Conservation (phyloP, 2,888 invertebrate genomes). For the Oxycera nigricornis region DNA sequence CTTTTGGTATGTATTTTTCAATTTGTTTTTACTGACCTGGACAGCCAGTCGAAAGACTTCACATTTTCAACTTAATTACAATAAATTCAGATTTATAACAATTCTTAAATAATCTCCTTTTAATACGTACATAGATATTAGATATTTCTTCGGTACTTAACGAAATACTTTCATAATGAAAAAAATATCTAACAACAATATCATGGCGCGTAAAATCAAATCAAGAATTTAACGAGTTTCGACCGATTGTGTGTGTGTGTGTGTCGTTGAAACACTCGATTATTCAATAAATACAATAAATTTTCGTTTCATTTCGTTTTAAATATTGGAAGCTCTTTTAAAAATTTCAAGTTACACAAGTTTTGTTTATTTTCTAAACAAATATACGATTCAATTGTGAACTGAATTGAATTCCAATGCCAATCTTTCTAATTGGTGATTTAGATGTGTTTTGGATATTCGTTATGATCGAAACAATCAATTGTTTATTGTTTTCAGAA, state of each 20-base stretch:
- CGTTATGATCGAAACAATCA: too few species aligned
- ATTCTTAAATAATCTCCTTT: slow-evolving; percentile 35
- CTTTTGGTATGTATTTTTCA: slow-evolving; percentile 26
- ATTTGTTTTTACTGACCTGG: slow-evolving; percentile 28
- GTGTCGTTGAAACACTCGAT: not conserved
- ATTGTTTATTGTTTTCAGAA: not conserved
- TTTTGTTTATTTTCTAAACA: not conserved
- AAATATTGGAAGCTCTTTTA: slow-evolving; percentile 34
- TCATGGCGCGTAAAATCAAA: not conserved
- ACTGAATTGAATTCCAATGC: too few species aligned
- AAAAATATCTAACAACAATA: slow-evolving; percentile 21
- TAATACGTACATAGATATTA: slow-evolving; percentile 11
- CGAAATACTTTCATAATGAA: not conserved
- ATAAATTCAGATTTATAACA: slow-evolving; percentile 34
- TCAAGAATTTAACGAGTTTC: not conserved
- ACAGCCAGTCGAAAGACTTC: slow-evolving; percentile 12
- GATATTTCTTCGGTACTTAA: not conserved
- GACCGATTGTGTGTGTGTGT: not conserved
- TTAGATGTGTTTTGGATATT: too few species aligned
- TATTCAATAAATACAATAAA: not conserved
- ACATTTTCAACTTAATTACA: slow-evolving; percentile 26
- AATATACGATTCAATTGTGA: too few species aligned
- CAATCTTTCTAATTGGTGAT: too few species aligned
- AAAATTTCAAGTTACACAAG: not conserved
- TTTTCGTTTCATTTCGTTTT: slow-evolving; percentile 7